Evolutionary conservation across 1,140 invertebrate species (phyloP), one percentile per base, ranked within the genome.

Genomic region (Meloidogyne floridensis): DNA sequence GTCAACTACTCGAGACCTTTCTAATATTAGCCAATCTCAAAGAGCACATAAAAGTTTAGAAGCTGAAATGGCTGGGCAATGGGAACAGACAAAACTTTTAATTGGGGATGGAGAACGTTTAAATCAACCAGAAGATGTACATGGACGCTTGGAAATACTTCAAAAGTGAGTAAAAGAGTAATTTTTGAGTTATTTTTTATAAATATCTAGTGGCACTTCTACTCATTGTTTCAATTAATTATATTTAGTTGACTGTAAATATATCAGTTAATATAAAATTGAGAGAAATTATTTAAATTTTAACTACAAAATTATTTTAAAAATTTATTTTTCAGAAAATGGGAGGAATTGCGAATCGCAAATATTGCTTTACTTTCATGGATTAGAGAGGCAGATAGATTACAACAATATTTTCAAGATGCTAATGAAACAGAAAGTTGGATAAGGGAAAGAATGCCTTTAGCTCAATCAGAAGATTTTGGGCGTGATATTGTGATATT

Each of bases 381-480:
- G 88, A 91, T 98, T 0, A 94, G 95, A 84, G 96, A 98, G 90
- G 96, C 96, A 0, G 94, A 94, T 2, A 95, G 97, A 90, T 95
- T 96, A 10, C 72, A 77, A 51, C 86, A 84, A 69, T 90, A 89
- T 84, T 89, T 90, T 79, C 88, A 90, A 69, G 87, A 81, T 69
- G 96, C 96, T 0, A 98, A 98, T 91, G 97, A 99, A 90, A 94
- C 96, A 0, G 96, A 98, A 87, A 97, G 95, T 0, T 98, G 96
- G 96, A 93, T 98, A 42, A 86, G 95, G 84, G 96, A 98, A 90
- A 96, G 96, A 90, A 93, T 94, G 90, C 93, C 95, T 0, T 91
- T 98, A 42, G 94, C 96, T 1, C 93, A 93, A n/a, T 95, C 94
- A 0, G 93, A 93, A 51, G 96, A 98, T 91, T 94, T 94, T 86